These are phyloP conservation scores for Coregonus ussuriensis DNA, from an alignment of 2,797 vertebrate species.

Conservation along the genomic window DNA sequence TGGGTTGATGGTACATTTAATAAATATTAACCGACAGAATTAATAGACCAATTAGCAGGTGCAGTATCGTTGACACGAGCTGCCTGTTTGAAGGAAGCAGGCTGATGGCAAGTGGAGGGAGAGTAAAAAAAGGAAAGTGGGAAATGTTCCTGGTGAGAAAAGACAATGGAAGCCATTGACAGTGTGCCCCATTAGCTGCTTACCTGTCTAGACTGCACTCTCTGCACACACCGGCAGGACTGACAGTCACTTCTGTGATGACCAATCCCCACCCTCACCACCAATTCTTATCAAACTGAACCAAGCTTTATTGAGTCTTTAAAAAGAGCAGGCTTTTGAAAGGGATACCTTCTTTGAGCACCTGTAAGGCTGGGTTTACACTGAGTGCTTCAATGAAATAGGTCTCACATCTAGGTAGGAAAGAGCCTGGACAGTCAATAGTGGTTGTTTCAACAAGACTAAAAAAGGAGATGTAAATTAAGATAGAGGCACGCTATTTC, in stretches of 20 bases:
- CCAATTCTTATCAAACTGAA: conserved; percentile 17
- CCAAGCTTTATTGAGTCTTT: conserved; percentile 14
- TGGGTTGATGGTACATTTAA: conserved; percentile 38
- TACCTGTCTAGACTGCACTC: conserved; percentile 43
- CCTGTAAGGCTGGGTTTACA: background rate
- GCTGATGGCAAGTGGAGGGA: conserved; percentile 50
- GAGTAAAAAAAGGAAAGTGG: conserved; percentile 5
- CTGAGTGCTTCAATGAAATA: background rate
- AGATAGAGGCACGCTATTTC: conserved; percentile 45
- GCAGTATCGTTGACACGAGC: conserved; percentile 47
- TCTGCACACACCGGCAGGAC: conserved; percentile 34
- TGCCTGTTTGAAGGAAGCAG: conserved; percentile 47
- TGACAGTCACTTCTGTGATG: conserved; percentile 45
- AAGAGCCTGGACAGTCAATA: conserved; percentile 24
- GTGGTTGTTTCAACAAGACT: conserved; percentile 47
- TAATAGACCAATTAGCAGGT: conserved; percentile 68
- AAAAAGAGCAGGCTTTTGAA: too few relatives aligned
- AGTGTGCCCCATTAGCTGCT: conserved; percentile 36
- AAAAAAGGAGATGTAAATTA: conserved; percentile 53
- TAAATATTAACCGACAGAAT: conserved; percentile 57
- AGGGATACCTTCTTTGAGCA: background rate
- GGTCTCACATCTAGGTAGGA: background rate
- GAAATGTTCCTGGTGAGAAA: too few relatives aligned
- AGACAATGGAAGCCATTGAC: conserved; percentile 39
- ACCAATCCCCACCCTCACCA: conserved; percentile 19